Evolutionary conservation across 2,888 invertebrate species (phyloP), one percentile per base, ranked within the genome.

Genomic region (Deilephila porcellus): DNA sequence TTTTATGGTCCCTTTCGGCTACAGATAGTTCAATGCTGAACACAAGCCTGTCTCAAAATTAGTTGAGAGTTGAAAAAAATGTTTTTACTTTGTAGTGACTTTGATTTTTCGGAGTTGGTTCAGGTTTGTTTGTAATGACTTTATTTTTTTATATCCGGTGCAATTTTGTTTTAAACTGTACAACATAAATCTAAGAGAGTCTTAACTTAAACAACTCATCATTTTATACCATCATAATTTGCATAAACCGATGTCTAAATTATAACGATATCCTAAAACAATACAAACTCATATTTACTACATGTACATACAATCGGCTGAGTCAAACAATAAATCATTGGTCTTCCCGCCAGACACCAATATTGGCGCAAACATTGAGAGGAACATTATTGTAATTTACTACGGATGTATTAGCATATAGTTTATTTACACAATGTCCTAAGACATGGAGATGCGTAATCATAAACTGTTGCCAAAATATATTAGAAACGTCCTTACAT

Each of bases 391-490:
- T 25, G 17, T 52, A 67, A 64, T 64, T 64, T 37, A 37, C n/a
- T 7, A 29, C 56, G n/a, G 67, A 67, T 67, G 25, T 67, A 67
- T 25, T 20, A 67, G 5, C 45, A 25, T 52, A 45, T 25, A n/a
- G n/a, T 37, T 64, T 20, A 20, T 64, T 20, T 25, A 45, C n/a
- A 6, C 25, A 67, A 25, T 52, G 11, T 67, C 17, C 20, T 64
- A 14, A 52, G 20, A 67, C 52, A 52, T 52, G 14, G 45, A 67
- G 14, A 45, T 52, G 20, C 67, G 25, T 67, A 25, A 14, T 67
- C 45, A 17, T 67, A 67, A 67, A 67, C 17, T 25, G 45, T 67
- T 67, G 52, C 67, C 14, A 67, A 67, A 45, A 52, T 25, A 19
- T 11, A 64, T 37, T 45, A 45, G 19, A n/a, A 20, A 63, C 7